Conservation (phyloP, 2,888 invertebrate species). For the Teleiodes luculella region DNA sequence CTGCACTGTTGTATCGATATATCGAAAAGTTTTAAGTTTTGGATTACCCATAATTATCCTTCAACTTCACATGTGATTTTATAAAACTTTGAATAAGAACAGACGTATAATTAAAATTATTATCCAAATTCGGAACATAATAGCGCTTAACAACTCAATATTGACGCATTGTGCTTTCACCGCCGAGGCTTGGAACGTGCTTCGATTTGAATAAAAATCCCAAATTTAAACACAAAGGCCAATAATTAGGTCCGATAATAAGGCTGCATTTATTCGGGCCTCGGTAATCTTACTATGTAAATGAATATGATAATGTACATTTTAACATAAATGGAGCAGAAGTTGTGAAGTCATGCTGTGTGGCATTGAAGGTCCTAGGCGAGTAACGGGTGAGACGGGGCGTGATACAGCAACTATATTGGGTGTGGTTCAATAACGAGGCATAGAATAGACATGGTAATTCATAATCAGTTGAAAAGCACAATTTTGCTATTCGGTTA, state of each 20-base stretch:
- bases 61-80: no score
- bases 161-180: slow-evolving; percentile 44
- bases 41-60: no score
- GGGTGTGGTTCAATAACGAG: slow-evolving; percentile 25
- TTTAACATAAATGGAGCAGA: slow-evolving; percentile 69
- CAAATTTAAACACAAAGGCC: slow-evolving; percentile 70
- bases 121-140: slow-evolving; percentile 13
- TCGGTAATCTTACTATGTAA: slow-evolving; percentile 56
- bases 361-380: slow-evolving; percentile 50
- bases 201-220: slow-evolving; percentile 58
- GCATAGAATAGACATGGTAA: no score
- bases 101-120: neutral
- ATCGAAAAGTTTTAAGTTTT: no score
- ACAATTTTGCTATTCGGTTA: no score
- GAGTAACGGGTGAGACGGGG: slow-evolving; percentile 46
- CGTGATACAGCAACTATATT: slow-evolving; percentile 58
- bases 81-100: neutral
- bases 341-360: slow-evolving; percentile 65
- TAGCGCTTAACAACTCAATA: slow-evolving; percentile 50
- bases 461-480: no score
- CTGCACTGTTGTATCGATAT: no score
- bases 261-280: slow-evolving; percentile 56
- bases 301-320: slow-evolving; percentile 71
- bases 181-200: slow-evolving; percentile 30
- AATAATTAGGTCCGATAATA: slow-evolving; percentile 73